These are phyloP conservation scores for Streblospio benedicti DNA, from an alignment of 1,140 invertebrate species.

Conservation along the genomic window DNA sequence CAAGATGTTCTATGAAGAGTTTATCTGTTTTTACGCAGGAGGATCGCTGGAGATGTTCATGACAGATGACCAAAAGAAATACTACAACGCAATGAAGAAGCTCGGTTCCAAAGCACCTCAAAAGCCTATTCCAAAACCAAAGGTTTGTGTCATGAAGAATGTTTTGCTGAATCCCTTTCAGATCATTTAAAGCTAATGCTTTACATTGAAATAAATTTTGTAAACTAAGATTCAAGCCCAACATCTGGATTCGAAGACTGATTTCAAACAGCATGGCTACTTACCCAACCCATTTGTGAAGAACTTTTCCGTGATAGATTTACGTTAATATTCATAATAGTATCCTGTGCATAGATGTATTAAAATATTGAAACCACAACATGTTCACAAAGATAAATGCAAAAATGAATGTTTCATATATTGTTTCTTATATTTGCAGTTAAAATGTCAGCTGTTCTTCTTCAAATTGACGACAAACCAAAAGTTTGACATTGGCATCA, in stretches of 20 bases:
- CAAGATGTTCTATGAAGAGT: too few relatives aligned
- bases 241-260: not conserved
- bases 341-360: not conserved
- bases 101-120: constrained; percentile 96
- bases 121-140: constrained; percentile 93
- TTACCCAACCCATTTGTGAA: too few relatives aligned
- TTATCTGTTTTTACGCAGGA: constrained; percentile 63
- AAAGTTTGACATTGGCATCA: constrained; percentile 99
- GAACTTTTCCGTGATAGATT: too few relatives aligned
- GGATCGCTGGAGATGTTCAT: constrained; percentile 98
- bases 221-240: too few relatives aligned
- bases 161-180: too few relatives aligned
- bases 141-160: constrained; percentile 27
- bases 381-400: not conserved
- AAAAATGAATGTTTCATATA: not conserved
- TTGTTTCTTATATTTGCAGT: constrained; percentile 56
- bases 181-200: too few relatives aligned
- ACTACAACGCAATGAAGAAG: constrained; percentile 99
- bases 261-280: not conserved
- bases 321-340: not conserved
- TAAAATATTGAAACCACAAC: not conserved
- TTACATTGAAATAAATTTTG: too few relatives aligned
- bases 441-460: constrained; percentile 86
- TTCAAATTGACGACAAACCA: constrained; percentile 96
- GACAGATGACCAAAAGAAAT: constrained; percentile 99